phyloP scores from a whole-genome alignment of 2,797 vertebrate genomes.

The Acrossocheilus wenchowensis region DNA sequence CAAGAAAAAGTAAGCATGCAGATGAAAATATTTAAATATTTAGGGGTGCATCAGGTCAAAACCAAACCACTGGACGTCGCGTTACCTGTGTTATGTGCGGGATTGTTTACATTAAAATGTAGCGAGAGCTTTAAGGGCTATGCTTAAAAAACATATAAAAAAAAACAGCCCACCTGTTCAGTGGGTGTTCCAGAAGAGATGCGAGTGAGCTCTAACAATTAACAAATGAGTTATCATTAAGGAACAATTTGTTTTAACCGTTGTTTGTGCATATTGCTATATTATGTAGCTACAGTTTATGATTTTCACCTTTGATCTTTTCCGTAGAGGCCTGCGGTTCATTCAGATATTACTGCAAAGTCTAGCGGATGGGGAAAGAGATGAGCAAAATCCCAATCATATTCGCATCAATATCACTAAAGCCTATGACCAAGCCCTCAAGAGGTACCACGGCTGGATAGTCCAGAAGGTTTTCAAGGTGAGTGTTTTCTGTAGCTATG shows the following conservation, averaged over 20 bases:
- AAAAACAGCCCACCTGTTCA: not conserved
- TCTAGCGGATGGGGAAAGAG: constrained; percentile 89
- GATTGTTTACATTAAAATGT: not conserved
- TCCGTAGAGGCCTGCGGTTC: constrained; percentile 90
- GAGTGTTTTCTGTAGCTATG: constrained; percentile 60
- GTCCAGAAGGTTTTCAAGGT: constrained; percentile 92
- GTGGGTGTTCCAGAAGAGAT: not conserved
- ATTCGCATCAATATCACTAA: constrained; percentile 90
- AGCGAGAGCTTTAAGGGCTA: not conserved
- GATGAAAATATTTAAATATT: not conserved
- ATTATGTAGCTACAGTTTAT: not conserved
- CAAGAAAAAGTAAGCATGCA: not conserved
- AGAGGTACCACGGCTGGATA: constrained; percentile 93
- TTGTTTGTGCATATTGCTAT: not conserved
- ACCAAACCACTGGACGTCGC: not conserved
- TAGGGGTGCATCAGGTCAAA: not conserved
- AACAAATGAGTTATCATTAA: not conserved
- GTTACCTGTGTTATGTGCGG: not conserved
- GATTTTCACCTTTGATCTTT: not conserved
- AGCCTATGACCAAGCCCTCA: constrained; percentile 92
- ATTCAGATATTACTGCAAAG: constrained; percentile 95
- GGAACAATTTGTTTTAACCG: not conserved
- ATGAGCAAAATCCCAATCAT: constrained; percentile 89
- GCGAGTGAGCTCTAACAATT: too few relatives aligned
- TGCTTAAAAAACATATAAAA: too few relatives aligned